Conservation (phyloP, 2,113 vertebrate species). For the Marmota flaviventris region DNA sequence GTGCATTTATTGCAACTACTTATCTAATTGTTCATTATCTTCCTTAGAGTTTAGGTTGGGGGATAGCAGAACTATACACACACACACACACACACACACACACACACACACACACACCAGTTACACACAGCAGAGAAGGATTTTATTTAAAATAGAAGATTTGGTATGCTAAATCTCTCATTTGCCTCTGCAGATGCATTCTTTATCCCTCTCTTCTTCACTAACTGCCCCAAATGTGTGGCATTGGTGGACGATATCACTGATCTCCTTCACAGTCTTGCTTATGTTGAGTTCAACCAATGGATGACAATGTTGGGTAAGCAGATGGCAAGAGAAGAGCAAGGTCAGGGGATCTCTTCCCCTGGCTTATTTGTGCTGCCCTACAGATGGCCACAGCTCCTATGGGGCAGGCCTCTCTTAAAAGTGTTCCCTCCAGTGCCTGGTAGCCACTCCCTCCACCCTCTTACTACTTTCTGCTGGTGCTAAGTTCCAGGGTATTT, state of each 20-base stretch:
- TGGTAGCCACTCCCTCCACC: not conserved
- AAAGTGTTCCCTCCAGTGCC: not conserved
- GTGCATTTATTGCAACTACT: not conserved
- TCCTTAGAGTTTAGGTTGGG: not conserved
- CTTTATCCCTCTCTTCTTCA: not conserved
- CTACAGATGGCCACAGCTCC: not conserved
- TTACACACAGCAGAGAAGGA: not conserved
- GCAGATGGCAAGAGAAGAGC: not conserved
- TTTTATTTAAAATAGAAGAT: not conserved
- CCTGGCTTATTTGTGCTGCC: not conserved
- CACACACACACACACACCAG: not conserved
- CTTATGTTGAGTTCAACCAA: not conserved
- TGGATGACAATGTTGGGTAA: not conserved
- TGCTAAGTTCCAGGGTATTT: not conserved
- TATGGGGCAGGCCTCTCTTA: not conserved
- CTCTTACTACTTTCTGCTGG: not conserved
- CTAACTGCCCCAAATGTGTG: not conserved
- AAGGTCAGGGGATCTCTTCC: not conserved
- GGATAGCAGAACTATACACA: not conserved
- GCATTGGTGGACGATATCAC: not conserved
- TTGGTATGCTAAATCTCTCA: not conserved
- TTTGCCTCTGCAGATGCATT: not conserved
- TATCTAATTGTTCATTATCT: not conserved
- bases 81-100: not conserved
- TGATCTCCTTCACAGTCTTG: not conserved